Base-by-base conservation (phyloP, 2,888 invertebrate species). In the Amblyteles armatorius region DNA sequence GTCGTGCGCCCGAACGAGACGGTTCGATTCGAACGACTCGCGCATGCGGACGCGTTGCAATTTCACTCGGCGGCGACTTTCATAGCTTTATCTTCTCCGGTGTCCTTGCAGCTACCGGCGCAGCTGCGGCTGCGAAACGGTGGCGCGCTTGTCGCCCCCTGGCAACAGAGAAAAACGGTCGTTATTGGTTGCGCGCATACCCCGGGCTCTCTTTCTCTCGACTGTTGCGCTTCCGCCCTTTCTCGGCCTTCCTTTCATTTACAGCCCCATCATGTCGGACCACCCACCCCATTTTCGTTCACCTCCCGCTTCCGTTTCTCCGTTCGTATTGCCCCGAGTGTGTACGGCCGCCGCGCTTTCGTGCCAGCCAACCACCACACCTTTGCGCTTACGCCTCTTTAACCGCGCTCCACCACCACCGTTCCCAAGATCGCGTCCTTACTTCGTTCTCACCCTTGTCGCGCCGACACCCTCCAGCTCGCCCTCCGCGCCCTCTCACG, bases 171-270 rank as follows among this genome's bases (percentile, higher is more conserved):
- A 67, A 48, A 71, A 80, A 80, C 40, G 76, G 73, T 76, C 82
- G 82, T 84, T 84, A 82, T 84, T 80, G 83, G 81, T 52, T 36
- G 79, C 67, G 73, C 78, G 74, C 13, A 57, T 26, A 57, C 22
- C 11, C 26, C 22, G 26, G 26, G 22, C 26, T 11, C 57, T 57
- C 22, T 79, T 77, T 86, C 86, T 79, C 79, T 86, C 86, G 85
- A 83, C 83, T 86, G 84, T 81, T 83, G 85, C 81, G 86, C 86
- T 87, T 87, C 87, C 87, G 72, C 76, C 73, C 83, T 83, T 85
- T 22, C 44, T 67, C 68, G 79, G 69, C 82, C 74, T 81, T 77
- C 55, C 78, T 86, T 55, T 68, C 83, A 68, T 77, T 76, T 82
- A 67, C 57, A 50, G 79, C 76, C 77, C 22, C 68, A 60, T 48